phyloP scores from a whole-genome alignment of 2,888 invertebrate genomes.

The Eutolmus rufibarbis region DNA sequence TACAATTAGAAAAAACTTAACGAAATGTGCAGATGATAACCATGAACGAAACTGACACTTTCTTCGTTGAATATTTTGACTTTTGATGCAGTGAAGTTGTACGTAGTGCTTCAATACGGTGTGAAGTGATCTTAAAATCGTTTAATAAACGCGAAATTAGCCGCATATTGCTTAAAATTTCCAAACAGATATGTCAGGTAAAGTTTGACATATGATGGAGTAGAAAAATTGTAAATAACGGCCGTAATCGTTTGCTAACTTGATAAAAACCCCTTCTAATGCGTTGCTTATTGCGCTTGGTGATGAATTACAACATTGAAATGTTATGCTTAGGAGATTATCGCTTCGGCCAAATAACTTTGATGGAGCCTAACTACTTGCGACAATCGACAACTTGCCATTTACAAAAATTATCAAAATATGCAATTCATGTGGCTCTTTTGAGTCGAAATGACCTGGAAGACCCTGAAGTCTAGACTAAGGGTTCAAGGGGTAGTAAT shows the following conservation, averaged over 20 bases:
- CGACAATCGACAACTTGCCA: not conserved
- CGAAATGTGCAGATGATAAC: not conserved
- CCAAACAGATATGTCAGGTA: not conserved
- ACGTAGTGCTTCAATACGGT: not conserved
- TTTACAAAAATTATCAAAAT: not conserved
- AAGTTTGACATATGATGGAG: not conserved
- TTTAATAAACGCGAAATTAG: not conserved
- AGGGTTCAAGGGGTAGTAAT: not conserved
- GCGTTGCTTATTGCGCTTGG: not conserved
- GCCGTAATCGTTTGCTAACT: not conserved
- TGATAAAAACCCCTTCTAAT: not conserved
- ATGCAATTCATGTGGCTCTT: not conserved
- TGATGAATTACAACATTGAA: not conserved
- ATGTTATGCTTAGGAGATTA: not conserved
- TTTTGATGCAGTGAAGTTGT: not conserved
- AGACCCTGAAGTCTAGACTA: not conserved
- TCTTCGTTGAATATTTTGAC: not conserved
- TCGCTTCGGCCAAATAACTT: not conserved
- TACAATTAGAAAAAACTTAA: not conserved
- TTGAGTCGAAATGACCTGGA: not conserved
- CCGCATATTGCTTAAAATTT: not conserved
- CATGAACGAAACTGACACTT: not conserved
- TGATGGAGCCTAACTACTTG: not conserved
- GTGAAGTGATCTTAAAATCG: conserved; percentile 1
- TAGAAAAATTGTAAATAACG: not conserved